Evolutionary conservation across 2,888 invertebrate genomes (phyloP).

Genomic region (Parnassius glacialis): DNA sequence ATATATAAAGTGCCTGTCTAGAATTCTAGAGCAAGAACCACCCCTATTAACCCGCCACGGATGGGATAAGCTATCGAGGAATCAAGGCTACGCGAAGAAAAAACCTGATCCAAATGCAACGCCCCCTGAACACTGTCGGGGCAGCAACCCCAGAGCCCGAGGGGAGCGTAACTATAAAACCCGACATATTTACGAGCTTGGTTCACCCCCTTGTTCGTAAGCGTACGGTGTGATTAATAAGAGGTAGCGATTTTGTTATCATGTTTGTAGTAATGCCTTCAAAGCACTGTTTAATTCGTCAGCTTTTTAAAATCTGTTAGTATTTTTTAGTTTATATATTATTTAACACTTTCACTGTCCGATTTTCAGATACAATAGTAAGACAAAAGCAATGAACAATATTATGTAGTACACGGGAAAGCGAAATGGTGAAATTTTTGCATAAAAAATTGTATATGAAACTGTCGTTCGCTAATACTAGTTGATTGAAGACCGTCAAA

Average conservation of each 20-base stretch:
- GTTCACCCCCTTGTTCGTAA: conserved; percentile 48
- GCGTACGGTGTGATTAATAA: conserved; percentile 40
- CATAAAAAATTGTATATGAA: no score
- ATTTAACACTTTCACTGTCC: no score
- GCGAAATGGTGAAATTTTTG: no score
- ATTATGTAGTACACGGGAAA: no score
- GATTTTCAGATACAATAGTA: no score
- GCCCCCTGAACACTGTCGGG: conserved; percentile 40
- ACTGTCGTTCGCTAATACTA: no score
- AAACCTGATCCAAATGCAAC: conserved; percentile 47
- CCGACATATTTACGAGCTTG: conserved; percentile 74
- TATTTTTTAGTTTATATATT: no score
- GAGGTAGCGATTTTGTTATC: conserved; percentile 30
- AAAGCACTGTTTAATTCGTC: no score
- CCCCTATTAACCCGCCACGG: conserved; percentile 4
- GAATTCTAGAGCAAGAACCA: conserved; percentile 4
- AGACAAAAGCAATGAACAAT: no score
- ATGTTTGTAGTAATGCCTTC: no score
- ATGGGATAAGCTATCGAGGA: conserved; percentile 61
- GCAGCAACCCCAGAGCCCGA: conserved; percentile 45
- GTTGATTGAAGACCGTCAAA: no score
- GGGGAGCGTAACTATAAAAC: conserved; percentile 68
- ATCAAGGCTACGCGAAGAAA: conserved; percentile 45
- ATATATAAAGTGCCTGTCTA: conserved; percentile 9
- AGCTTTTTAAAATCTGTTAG: no score